phyloP scores from a whole-genome alignment of 2,888 invertebrate genomes.

The Periphyllus acericola region DNA sequence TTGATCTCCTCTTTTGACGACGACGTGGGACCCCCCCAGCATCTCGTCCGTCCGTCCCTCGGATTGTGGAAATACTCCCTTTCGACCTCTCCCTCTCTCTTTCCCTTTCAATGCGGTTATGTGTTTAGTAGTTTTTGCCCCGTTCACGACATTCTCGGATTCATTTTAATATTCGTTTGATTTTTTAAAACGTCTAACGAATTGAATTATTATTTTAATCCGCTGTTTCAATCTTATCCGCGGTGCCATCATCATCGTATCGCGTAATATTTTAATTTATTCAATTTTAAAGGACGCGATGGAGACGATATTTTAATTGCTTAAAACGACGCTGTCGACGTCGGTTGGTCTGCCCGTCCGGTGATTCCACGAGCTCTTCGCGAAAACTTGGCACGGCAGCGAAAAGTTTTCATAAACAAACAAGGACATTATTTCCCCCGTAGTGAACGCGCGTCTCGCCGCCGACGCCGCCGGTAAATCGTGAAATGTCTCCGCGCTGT shows the following conservation, averaged over 20 bases:
- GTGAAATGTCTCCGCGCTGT: background rate
- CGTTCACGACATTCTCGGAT: background rate
- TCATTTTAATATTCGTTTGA: background rate
- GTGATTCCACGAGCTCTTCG: background rate
- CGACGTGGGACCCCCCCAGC: background rate
- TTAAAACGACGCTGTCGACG: background rate
- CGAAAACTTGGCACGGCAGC: background rate
- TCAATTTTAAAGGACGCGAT: background rate
- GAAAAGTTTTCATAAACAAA: constrained; percentile 23
- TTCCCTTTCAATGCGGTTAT: background rate
- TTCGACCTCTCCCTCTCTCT: background rate
- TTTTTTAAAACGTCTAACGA: background rate
- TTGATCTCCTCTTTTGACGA: constrained; percentile 22
- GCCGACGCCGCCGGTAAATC: background rate
- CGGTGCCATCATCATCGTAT: background rate
- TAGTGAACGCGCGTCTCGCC: background rate
- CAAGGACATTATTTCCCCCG: constrained; percentile 4
- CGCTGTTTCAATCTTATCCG: background rate
- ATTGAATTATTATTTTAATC: background rate
- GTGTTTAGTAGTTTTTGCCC: background rate
- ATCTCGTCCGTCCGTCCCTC: background rate
- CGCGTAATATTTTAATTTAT: background rate
- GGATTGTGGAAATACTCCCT: background rate
- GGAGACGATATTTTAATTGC: constrained; percentile 3
- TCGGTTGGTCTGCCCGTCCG: background rate